Percentiles rank a stretch among this genome's conserved stretches.
Conservation (phyloP, 2,797 vertebrate species). For the Loriculus beryllinus region DNA sequence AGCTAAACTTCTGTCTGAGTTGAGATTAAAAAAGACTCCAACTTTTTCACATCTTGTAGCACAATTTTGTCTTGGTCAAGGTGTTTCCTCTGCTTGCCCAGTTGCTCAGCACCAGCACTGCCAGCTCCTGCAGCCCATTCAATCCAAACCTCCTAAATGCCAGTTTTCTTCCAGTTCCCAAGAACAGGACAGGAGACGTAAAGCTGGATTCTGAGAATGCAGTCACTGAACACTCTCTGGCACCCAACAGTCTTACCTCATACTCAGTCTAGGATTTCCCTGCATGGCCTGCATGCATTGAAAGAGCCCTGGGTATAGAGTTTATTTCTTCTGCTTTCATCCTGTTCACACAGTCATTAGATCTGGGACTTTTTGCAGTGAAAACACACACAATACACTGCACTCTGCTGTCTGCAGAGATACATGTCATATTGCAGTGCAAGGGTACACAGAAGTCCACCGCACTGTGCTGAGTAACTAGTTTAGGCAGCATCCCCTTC, state of each 20-base stretch:
- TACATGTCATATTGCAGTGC: rapidly evolving
- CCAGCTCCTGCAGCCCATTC: neutral
- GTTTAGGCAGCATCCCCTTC: neutral
- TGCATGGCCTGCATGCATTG: neutral
- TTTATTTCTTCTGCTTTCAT: neutral
- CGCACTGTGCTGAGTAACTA: neutral
- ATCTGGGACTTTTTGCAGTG: neutral
- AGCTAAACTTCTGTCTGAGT: neutral
- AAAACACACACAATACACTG: neutral
- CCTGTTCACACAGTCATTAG: neutral
- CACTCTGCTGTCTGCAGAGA: neutral
- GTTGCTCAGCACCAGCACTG: neutral
- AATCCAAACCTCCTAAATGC: neutral
- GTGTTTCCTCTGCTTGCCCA: neutral
- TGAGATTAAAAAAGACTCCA: neutral
- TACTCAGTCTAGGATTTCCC: neutral
- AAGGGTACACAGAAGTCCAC: neutral
- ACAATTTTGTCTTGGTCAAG: neutral
- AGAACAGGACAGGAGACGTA: neutral
- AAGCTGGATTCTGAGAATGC: neutral
- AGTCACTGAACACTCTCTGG: neutral
- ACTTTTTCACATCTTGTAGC: neutral
- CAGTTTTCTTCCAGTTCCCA: neutral
- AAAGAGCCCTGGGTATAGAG: neutral
- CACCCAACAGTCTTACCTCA: neutral